These are phyloP conservation scores for Tinea pellionella DNA, from an alignment of 2,888 invertebrate genomes.

Conservation along the genomic window DNA sequence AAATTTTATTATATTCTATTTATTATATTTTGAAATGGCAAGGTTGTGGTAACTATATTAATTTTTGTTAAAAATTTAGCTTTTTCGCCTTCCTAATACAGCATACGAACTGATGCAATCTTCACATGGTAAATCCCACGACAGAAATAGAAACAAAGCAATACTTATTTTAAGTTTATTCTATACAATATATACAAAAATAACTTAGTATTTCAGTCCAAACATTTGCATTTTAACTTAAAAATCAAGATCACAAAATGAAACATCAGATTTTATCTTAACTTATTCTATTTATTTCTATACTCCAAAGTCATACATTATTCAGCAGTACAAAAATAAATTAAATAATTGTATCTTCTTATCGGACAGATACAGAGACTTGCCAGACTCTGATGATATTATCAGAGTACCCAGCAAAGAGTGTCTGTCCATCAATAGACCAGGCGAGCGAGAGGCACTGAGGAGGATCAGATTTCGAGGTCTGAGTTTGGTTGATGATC, in stretches of 20 bases:
- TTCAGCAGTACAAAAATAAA: slow-evolving; percentile 57
- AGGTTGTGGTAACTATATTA: too few relatives aligned
- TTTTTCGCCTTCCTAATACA: too few relatives aligned
- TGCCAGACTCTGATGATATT: slow-evolving; percentile 99
- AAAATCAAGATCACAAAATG: slow-evolving; percentile 24
- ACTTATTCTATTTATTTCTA: slow-evolving; percentile 66
- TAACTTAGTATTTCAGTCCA: not conserved
- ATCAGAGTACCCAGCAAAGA: slow-evolving; percentile 99
- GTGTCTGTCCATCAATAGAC: slow-evolving; percentile 99
- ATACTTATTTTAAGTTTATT: not conserved
- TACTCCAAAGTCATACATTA: slow-evolving; percentile 28
- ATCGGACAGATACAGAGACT: slow-evolving; percentile 88
- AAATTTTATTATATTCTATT: too few relatives aligned
- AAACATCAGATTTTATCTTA: slow-evolving; percentile 37
- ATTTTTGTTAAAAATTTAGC: too few relatives aligned
- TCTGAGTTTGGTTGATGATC: slow-evolving; percentile 80
- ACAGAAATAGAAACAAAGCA: not conserved
- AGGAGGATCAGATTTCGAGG: slow-evolving; percentile 89
- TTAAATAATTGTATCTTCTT: slow-evolving; percentile 46
- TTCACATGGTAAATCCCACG: too few relatives aligned
- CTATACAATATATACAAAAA: not conserved
- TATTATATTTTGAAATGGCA: too few relatives aligned
- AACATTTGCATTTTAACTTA: not conserved
- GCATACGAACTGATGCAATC: too few relatives aligned
- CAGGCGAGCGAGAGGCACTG: slow-evolving; percentile 97